A percentile compares a stretch with the other conserved stretches of the same genome.
Evolutionary conservation across 2,113 vertebrate genomes (phyloP).

Genomic region (Burhinus oedicnemus): DNA sequence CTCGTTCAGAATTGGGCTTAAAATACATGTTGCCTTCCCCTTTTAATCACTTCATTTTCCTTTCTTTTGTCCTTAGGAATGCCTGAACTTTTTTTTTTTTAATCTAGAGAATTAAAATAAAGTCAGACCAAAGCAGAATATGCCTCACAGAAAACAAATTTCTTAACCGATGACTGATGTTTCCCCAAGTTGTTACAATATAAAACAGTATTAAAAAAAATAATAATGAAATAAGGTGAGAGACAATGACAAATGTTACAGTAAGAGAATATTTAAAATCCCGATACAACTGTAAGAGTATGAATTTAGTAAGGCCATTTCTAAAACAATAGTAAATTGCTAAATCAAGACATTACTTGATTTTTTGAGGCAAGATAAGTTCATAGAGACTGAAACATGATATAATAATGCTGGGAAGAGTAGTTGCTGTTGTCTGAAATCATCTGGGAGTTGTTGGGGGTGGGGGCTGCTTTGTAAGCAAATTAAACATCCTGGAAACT

Average conservation of each 20-base stretch:
- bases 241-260: not conserved
- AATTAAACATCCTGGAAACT: not conserved
- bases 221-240: not conserved
- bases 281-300: not conserved
- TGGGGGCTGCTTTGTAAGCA: rapidly evolving
- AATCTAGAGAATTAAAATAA: not conserved
- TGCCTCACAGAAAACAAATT: not conserved
- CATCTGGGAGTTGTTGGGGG: rapidly evolving
- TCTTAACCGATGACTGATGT: not conserved
- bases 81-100: not conserved
- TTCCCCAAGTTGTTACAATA: not conserved
- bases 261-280: not conserved
- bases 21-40: not conserved
- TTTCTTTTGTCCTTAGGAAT: not conserved
- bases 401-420: not conserved
- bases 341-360: not conserved
- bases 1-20: not conserved
- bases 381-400: not conserved
- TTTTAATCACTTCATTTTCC: not conserved
- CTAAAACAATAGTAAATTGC: not conserved
- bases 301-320: not conserved
- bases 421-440: not conserved
- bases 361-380: not conserved
- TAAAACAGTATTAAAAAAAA: not conserved
- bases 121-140: not conserved